Percentiles rank a stretch among this genome's conserved stretches.
These are phyloP conservation scores for Trichosurus vulpecula DNA, from an alignment of 2,797 vertebrate species.

Conservation along the genomic window DNA sequence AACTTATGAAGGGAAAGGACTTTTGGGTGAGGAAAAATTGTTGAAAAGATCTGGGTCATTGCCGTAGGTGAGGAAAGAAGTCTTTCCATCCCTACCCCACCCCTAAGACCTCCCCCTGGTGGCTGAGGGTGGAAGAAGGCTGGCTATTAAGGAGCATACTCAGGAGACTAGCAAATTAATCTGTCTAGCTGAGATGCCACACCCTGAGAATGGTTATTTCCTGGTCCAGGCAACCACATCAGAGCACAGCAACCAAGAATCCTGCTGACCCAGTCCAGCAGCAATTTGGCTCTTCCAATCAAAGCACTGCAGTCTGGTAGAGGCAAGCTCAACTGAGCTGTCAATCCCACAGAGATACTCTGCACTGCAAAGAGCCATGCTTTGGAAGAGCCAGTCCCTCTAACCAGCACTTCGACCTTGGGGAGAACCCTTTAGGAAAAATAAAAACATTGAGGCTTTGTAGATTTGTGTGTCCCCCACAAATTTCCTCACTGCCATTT, in stretches of 20 bases:
- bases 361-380: neutral
- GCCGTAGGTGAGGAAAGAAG: neutral
- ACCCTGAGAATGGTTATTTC: neutral
- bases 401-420: neutral
- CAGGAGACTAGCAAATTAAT: neutral
- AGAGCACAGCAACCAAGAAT: neutral
- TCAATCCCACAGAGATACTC: neutral
- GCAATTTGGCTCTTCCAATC: neutral
- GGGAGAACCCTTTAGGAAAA: neutral
- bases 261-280: neutral
- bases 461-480: neutral
- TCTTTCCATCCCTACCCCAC: neutral
- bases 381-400: neutral
- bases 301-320: neutral
- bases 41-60: neutral
- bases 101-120: neutral
- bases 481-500: neutral
- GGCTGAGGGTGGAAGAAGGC: neutral
- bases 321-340: neutral
- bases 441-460: neutral
- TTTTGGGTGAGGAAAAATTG: neutral
- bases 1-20: neutral
- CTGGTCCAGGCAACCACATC: neutral
- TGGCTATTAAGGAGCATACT: neutral
- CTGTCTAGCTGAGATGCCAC: neutral